These are phyloP conservation scores for Mythimna loreyi DNA, from an alignment of 2,888 invertebrate species.

Conservation along the genomic window DNA sequence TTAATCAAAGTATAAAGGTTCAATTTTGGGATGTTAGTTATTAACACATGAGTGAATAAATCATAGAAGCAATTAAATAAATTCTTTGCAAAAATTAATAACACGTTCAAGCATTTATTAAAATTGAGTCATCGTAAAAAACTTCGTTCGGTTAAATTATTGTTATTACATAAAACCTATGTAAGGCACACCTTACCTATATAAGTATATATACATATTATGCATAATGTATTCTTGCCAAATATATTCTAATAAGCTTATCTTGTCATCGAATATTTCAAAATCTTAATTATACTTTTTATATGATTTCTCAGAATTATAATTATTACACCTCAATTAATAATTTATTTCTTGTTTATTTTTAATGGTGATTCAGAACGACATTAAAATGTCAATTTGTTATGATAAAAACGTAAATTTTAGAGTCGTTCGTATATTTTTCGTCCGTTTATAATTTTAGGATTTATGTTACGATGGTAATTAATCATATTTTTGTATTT, in stretches of 20 bases:
- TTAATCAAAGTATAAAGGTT: constrained; percentile 30
- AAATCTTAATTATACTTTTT: constrained; percentile 55
- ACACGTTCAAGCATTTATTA: constrained; percentile 22
- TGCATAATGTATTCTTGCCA: constrained; percentile 46
- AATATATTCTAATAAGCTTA: constrained; percentile 58
- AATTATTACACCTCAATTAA: constrained; percentile 65
- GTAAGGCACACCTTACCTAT: constrained; percentile 3
- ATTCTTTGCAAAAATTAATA: constrained; percentile 22
- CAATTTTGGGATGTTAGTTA: neutral
- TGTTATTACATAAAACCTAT: constrained; percentile 40
- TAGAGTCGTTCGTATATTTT: constrained; percentile 42
- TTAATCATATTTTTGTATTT: constrained; percentile 43
- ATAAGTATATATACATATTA: constrained; percentile 11
- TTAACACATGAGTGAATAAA: constrained; percentile 23
- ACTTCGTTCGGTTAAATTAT: constrained; percentile 47
- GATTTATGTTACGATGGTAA: constrained; percentile 37
- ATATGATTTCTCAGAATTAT: constrained; percentile 53
- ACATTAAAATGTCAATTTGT: constrained; percentile 64
- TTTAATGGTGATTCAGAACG: constrained; percentile 58
- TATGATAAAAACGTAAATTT: constrained; percentile 55
- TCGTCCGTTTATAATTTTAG: constrained; percentile 43
- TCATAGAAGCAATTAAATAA: constrained; percentile 42
- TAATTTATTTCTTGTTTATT: constrained; percentile 60
- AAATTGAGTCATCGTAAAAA: constrained; percentile 46
- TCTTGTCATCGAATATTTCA: constrained; percentile 60